Evolutionary conservation across 2,888 invertebrate species (phyloP), one percentile per base, ranked within the genome.

Genomic region (Scaptomyza parva): DNA sequence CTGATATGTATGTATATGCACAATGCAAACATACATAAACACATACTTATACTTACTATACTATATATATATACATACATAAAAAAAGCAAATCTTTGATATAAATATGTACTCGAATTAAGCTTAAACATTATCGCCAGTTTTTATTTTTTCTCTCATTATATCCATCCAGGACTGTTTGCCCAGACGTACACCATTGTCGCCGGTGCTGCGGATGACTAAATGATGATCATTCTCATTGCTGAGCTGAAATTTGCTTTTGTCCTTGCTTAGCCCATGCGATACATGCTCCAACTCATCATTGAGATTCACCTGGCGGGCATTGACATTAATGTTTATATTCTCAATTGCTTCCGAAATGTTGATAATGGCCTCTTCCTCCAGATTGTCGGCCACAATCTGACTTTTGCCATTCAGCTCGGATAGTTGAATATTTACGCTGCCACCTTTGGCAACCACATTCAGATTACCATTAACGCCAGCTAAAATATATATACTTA

Each of bases 121-220:
- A 58, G 8, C 12, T 53, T 47, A 67, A 30, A 26, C 33, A 64
- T 61, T 14, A 26, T 52, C 35, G 14, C 28, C 28, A 11, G 18
- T n/a, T 7, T 60, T 76, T 12, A 73, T 61, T 55, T 47, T 51
- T 40, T 67, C 48, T 1, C 75, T 66, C 76, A 91, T 75, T 63
- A 80, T 83, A 28, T 91, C 91, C 39, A 81, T 85, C 92, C 92
- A 92, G 1, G 92, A 91, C 9, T 89, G 86, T 60, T 91, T 92
- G 8, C 92, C 91, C 11, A 92, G 51, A 3, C 81, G 86, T 1
- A 91, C 74, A 0, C 88, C 85, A 7, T 70, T 71, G 7, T 51
- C 24, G 11, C 90, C 89, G 2, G 82, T 89, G 33, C 88, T 82
- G 17, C 55, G 61, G 7, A 91, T 57, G 14, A 67, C 37, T 44